Base-by-base conservation (phyloP, 1,140 invertebrate genomes). In the Drosophila tropicalis region DNA sequence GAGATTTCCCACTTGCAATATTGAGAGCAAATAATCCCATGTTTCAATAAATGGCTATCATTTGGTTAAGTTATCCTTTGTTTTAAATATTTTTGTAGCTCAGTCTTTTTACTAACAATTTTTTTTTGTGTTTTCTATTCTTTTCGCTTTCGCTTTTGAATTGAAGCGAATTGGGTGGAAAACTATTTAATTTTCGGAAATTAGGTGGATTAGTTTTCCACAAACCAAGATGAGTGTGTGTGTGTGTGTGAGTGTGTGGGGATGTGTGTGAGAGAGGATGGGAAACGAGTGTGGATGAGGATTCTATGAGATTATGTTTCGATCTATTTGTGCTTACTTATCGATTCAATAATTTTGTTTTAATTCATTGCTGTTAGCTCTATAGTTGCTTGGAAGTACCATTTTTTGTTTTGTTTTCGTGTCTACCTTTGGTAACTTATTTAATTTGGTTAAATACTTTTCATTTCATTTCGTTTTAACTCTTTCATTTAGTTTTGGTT, bases 31-130 rank as follows among this genome's bases (percentile, higher is more conserved):
- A 22, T 17, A 51, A 51, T 51, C 17, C 44, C 44, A 51, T 22
- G 19, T 41, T 41, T 61, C 17, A 62, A 36, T 70, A 70, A 70
- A 63, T 29, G 56, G 9, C 58, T 71, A 51, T 77, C 62, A 55
- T 79, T 67, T 65, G 65, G 54, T 75, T 57, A 68, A 55, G 54
- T 60, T 58, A 73, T 66, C 58, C 58, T 32, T 36, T 62, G 54
- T 84, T 79, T 76, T 66, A 60, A 67, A 62, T 68, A 81, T 78
- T 77, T 90, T 90, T 90, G 81, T 90, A 86, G 86, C 86, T 90
- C 86, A 90, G 86, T 90, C 86, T 90, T 90, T 85, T 90, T 90
- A 90, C 86, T 90, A 90, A 90, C 79, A 80, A 82, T 90, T 90
- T 79, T 58, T 58, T 76, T 76, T 72, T 68, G 72, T 60, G n/a